A percentile compares a stretch with the other conserved stretches of the same genome.
Conservation (phyloP, 2,113 vertebrate species). For the Eulemur rufifrons region DNA sequence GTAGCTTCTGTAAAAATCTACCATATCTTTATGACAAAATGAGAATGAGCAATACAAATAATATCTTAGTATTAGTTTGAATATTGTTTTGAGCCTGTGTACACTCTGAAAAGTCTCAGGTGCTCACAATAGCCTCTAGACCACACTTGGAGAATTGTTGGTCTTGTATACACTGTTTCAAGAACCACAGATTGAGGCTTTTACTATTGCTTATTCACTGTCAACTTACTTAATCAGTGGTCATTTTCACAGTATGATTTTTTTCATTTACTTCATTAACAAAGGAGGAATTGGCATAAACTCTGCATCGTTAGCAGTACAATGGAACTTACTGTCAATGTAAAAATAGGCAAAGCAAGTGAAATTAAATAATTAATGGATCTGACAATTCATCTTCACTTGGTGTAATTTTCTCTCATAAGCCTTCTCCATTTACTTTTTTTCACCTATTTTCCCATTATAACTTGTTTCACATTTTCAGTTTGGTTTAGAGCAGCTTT, state of each 20-base stretch:
- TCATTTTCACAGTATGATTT: not conserved
- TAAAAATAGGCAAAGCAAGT: constrained; percentile 11
- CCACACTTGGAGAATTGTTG: not conserved
- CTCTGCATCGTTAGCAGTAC: not conserved
- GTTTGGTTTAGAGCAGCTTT: constrained; percentile 45
- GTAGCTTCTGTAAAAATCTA: not conserved
- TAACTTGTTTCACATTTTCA: constrained; percentile 26
- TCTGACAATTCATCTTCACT: not conserved
- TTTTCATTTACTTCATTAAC: not conserved
- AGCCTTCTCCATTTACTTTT: not conserved
- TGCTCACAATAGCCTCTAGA: not conserved
- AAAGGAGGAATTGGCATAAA: not conserved
- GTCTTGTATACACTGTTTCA: not conserved
- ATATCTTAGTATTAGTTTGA: not conserved
- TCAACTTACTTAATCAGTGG: not conserved
- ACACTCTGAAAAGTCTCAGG: not conserved
- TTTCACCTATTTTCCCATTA: not conserved
- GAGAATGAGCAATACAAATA: not conserved
- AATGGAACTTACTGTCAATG: not conserved
- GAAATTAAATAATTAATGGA: constrained; percentile 17
- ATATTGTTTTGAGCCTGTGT: not conserved
- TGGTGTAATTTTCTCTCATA: not conserved
- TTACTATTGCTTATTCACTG: not conserved
- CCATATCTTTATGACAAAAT: not conserved
- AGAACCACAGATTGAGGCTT: not conserved